Evolutionary conservation across 2,888 invertebrate species (phyloP).

Genomic region (Erebia palarica): DNA sequence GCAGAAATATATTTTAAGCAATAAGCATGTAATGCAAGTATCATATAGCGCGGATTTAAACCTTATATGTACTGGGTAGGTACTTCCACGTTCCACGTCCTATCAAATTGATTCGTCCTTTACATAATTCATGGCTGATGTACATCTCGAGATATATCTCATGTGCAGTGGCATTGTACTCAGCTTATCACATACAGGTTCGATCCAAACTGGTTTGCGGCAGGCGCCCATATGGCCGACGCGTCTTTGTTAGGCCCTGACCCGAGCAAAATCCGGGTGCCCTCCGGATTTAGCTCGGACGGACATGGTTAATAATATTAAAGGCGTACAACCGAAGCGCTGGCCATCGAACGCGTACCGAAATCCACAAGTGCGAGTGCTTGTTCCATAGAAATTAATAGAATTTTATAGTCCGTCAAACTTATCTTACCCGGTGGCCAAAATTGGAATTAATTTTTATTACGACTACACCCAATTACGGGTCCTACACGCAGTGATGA

Average conservation of each 20-base stretch:
- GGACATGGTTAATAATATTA: neutral
- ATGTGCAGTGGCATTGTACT: constrained; percentile 34
- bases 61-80: no score
- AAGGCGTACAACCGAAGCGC: no score
- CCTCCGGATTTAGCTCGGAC: neutral
- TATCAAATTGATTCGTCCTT: constrained; percentile 17
- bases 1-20: neutral
- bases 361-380: no score
- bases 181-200: constrained; percentile 32
- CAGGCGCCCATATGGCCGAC: constrained; percentile 51
- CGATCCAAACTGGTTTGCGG: constrained; percentile 60
- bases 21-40: neutral
- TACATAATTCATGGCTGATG: constrained; percentile 25
- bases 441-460: no score
- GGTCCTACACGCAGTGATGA: no score
- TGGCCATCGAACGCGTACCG: no score
- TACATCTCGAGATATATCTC: constrained; percentile 38
- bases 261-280: neutral
- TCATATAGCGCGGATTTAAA: neutral
- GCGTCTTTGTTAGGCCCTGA: constrained; percentile 30
- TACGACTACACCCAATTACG: no score
- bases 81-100: constrained; percentile 4
- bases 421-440: no score
- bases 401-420: no score
- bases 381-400: no score